Conservation (phyloP, 1,140 invertebrate genomes). For the Apis laboriosa region DNA sequence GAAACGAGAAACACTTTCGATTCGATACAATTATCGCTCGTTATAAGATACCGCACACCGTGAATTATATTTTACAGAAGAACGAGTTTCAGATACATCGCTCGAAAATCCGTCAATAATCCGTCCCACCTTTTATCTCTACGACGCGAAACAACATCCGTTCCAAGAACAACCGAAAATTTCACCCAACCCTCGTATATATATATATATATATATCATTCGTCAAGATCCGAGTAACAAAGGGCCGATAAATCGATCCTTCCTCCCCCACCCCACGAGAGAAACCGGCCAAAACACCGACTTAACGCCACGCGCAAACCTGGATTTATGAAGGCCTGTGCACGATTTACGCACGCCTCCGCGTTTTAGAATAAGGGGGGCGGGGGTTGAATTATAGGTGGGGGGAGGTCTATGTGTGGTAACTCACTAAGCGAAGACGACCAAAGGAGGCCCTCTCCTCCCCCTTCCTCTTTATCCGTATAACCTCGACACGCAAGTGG, state of each 20-base stretch:
- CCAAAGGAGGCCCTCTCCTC: neutral
- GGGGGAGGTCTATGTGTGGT: conserved; percentile 16
- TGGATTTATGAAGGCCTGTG: conserved; percentile 37
- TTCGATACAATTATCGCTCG: no score
- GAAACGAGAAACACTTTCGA: no score
- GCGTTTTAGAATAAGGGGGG: conserved; percentile 42
- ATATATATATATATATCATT: neutral
- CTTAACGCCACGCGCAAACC: conserved; percentile 11
- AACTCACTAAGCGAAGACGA: conserved; percentile 35
- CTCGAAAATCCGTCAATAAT: no score
- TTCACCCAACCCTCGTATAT: no score
- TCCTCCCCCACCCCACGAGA: neutral
- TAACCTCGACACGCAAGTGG: neutral
- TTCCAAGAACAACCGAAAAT: no score
- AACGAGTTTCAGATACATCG: no score
- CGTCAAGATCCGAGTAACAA: neutral
- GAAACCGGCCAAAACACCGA: neutral
- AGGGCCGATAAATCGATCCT: conserved; percentile 1
- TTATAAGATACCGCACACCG: no score
- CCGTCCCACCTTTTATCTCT: no score
- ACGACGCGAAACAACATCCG: no score
- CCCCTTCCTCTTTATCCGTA: neutral
- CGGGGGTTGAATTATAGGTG: conserved; percentile 60
- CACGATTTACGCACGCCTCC: conserved; percentile 43
- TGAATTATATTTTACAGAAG: no score